These are phyloP conservation scores for Burhinus oedicnemus DNA, from an alignment of 2,113 vertebrate species.

Conservation along the genomic window DNA sequence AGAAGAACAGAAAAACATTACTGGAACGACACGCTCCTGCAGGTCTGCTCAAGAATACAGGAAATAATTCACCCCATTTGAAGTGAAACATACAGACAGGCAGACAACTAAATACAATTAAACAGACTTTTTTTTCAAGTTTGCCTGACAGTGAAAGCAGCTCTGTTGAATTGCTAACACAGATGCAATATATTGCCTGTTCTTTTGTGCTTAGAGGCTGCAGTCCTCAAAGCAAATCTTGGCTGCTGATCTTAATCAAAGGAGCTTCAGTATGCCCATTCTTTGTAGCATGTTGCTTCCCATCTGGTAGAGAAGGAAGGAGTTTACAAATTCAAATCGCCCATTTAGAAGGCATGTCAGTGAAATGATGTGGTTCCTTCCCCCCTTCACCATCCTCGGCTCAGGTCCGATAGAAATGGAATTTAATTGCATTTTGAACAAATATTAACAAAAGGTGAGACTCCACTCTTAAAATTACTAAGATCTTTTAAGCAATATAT, in stretches of 20 bases:
- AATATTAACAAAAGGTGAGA: slow-evolving; percentile 67
- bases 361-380: slow-evolving; percentile 30
- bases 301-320: slow-evolving; percentile 45
- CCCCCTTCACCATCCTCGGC: background rate
- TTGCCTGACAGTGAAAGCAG: slow-evolving; percentile 15
- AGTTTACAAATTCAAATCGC: slow-evolving; percentile 56
- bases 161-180: slow-evolving; percentile 45
- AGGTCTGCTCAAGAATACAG: slow-evolving; percentile 9
- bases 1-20: background rate
- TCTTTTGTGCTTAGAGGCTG: slow-evolving; percentile 62
- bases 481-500: slow-evolving; percentile 53
- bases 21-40: background rate
- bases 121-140: background rate
- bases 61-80: slow-evolving; percentile 28
- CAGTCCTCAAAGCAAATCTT: slow-evolving; percentile 56
- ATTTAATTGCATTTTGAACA: slow-evolving; percentile 72
- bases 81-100: slow-evolving; percentile 30
- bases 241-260: slow-evolving; percentile 57
- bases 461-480: slow-evolving; percentile 50
- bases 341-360: slow-evolving; percentile 14
- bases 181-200: slow-evolving; percentile 35
- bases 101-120: slow-evolving; percentile 53
- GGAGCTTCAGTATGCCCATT: slow-evolving; percentile 14
- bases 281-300: slow-evolving; percentile 58
- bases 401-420: slow-evolving; percentile 33